phyloP scores from a whole-genome alignment of 2,888 invertebrate species.

The Ochropleura leucogaster region DNA sequence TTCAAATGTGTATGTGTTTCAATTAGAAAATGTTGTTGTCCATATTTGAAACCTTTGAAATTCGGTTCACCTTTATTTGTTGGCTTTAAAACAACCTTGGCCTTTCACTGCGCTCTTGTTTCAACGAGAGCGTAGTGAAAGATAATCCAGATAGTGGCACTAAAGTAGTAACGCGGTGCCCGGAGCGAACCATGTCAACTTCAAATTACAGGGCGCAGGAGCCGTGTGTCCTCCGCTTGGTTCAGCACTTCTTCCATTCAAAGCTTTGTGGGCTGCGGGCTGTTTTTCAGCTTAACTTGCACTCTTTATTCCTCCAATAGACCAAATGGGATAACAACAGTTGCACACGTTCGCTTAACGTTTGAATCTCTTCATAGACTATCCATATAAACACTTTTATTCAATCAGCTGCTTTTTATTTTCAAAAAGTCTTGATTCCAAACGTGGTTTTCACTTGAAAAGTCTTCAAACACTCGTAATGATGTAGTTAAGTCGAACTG shows the following conservation, averaged over 20 bases:
- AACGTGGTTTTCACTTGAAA: slow-evolving; percentile 53
- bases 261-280: slow-evolving; percentile 80
- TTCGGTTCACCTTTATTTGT: slow-evolving; percentile 43
- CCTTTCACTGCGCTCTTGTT: neutral
- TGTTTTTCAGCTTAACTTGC: slow-evolving; percentile 80
- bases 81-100: slow-evolving; percentile 49
- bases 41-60: slow-evolving; percentile 38
- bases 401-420: slow-evolving; percentile 58
- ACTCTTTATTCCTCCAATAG: slow-evolving; percentile 76
- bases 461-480: slow-evolving; percentile 62
- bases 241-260: slow-evolving; percentile 75
- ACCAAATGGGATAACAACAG: slow-evolving; percentile 75
- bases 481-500: slow-evolving; percentile 60
- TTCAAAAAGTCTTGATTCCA: slow-evolving; percentile 49
- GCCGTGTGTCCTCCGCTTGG: slow-evolving; percentile 71
- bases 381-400: slow-evolving; percentile 53
- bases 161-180: slow-evolving; percentile 43
- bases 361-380: slow-evolving; percentile 47
- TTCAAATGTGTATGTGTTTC: slow-evolving; percentile 62
- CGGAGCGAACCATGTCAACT: slow-evolving; percentile 74
- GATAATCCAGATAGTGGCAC: slow-evolving; percentile 45
- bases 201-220: slow-evolving; percentile 81
- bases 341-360: slow-evolving; percentile 59
- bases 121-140: slow-evolving; percentile 47
- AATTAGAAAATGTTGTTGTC: slow-evolving; percentile 63